phyloP scores from a whole-genome alignment of 2,797 vertebrate genomes.

The Alfaro cultratus region DNA sequence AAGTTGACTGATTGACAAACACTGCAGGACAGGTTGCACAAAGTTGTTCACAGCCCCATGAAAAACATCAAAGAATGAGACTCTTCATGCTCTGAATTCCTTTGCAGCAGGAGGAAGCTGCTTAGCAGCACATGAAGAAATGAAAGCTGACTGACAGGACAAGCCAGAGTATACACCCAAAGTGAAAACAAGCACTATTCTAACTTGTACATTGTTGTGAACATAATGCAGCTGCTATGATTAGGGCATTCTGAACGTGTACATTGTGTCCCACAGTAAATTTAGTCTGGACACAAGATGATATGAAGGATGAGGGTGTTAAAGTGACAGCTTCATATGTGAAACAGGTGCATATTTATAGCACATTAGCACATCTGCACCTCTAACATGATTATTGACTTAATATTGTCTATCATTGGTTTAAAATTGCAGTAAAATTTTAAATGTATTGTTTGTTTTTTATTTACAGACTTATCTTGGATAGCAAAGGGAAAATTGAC shows the following conservation, averaged over 20 bases:
- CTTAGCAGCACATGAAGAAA: constrained; percentile 6
- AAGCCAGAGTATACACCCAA: constrained; percentile 2
- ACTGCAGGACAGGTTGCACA: constrained; percentile 15
- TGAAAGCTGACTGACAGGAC: constrained; percentile 7
- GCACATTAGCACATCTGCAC: not conserved
- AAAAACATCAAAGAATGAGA: constrained; percentile 5
- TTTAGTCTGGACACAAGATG: constrained; percentile 7
- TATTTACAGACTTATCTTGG: too few relatives aligned
- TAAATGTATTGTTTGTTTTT: not conserved
- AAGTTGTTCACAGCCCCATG: not conserved
- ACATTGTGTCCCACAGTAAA: not conserved
- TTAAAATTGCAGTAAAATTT: not conserved
- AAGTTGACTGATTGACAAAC: constrained; percentile 33
- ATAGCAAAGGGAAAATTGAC: not conserved
- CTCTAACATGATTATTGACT: not conserved
- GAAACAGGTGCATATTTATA: not conserved
- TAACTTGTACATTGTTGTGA: not conserved
- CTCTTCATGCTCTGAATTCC: constrained; percentile 37
- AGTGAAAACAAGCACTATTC: constrained; percentile 4
- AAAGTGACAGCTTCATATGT: not conserved
- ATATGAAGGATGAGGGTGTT: not conserved
- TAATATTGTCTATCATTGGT: not conserved
- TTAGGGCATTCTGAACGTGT: constrained; percentile 3
- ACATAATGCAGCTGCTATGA: not conserved
- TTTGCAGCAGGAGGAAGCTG: constrained; percentile 39